phyloP scores from a whole-genome alignment of 2,888 invertebrate genomes.

The Gasteruption jaculator region DNA sequence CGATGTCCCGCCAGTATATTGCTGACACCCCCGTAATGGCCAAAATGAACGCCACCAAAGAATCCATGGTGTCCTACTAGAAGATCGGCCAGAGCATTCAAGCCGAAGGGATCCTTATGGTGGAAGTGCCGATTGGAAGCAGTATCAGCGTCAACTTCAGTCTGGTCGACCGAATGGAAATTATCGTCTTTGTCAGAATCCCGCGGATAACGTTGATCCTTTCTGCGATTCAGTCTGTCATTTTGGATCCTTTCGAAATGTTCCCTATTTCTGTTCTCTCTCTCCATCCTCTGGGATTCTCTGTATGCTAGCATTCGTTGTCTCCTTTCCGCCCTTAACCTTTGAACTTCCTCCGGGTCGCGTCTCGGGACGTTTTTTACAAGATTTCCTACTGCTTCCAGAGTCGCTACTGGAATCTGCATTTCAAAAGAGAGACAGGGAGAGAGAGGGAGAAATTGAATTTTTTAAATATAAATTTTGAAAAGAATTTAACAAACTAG shows the following conservation, averaged over 20 bases:
- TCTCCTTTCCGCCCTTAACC: conserved; percentile 25
- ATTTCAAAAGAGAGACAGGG: too few relatives aligned
- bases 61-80: conserved; percentile 25
- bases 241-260: too few relatives aligned
- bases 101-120: conserved; percentile 30
- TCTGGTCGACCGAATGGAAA: too few relatives aligned
- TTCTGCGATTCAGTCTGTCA: too few relatives aligned
- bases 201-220: too few relatives aligned
- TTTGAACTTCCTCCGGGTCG: conserved; percentile 21
- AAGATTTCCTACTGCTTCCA: conserved; percentile 38
- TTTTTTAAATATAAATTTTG: background rate
- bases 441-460: background rate
- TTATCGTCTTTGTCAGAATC: too few relatives aligned
- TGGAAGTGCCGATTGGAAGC: too few relatives aligned
- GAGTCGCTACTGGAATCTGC: conserved; percentile 42
- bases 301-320: conserved; percentile 20
- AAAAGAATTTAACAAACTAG: background rate
- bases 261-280: too few relatives aligned
- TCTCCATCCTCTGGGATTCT: conserved; percentile 15
- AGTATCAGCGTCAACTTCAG: too few relatives aligned
- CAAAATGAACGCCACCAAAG: conserved; percentile 16
- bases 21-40: conserved; percentile 8
- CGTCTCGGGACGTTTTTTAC: conserved; percentile 33
- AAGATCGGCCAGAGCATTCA: conserved; percentile 28
- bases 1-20: too few relatives aligned